Percentiles rank a stretch among this genome's conserved stretches.
These are phyloP conservation scores for Candoia aspera DNA, from an alignment of 2,113 vertebrate species.

Conservation along the genomic window DNA sequence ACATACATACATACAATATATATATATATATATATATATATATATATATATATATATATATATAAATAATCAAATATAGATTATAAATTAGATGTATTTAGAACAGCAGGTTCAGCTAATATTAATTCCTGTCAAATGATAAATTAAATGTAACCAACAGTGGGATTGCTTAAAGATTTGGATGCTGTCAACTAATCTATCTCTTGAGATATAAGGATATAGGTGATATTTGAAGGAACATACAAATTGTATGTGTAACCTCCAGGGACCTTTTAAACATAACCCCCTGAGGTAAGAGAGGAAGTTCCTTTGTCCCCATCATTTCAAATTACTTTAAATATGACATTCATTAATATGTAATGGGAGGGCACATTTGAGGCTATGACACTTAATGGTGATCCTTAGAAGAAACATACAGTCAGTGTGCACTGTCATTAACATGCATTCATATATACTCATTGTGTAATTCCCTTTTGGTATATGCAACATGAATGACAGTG, in stretches of 20 bases:
- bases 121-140: background rate
- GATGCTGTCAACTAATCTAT: background rate
- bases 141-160: background rate
- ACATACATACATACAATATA: too few relatives aligned
- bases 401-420: background rate
- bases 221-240: background rate
- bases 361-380: too few relatives aligned
- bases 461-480: background rate
- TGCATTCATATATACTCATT: background rate
- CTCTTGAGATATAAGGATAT: background rate
- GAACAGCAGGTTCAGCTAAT: background rate
- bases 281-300: background rate
- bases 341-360: background rate
- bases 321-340: background rate
- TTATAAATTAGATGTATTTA: background rate
- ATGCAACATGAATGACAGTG: background rate
- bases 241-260: background rate
- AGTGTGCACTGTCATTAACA: background rate
- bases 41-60: background rate
- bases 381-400: background rate
- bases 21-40: too few relatives aligned
- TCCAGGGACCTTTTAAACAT: background rate
- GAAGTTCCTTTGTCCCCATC: background rate
- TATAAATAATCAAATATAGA: background rate
- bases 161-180: background rate